phyloP scores from a whole-genome alignment of 1,140 invertebrate species.

The Harlomillsia oculata region DNA sequence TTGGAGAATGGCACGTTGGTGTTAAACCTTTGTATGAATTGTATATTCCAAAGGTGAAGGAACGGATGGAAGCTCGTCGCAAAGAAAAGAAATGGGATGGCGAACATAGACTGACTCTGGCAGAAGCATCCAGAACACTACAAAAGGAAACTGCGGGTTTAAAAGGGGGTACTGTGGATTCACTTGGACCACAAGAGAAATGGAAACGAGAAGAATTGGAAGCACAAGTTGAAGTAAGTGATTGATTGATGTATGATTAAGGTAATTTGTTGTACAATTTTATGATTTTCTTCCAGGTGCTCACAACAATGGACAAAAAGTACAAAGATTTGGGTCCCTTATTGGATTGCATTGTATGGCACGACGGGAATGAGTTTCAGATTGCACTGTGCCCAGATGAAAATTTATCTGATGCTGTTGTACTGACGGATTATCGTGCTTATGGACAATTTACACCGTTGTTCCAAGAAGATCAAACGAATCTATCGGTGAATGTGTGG shows the following conservation, averaged over 20 bases:
- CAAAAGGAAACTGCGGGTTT: conserved; percentile 1
- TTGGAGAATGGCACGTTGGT: conserved; percentile 71
- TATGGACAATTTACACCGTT: conserved; percentile 71
- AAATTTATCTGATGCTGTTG: conserved; percentile 59
- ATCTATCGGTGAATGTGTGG: conserved; percentile 85
- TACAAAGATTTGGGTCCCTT: conserved; percentile 74
- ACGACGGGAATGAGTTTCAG: conserved; percentile 72
- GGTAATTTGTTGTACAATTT: neutral
- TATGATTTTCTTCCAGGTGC: neutral
- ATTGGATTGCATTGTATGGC: conserved; percentile 87
- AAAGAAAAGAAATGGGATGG: conserved; percentile 80
- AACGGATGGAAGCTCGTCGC: conserved; percentile 69
- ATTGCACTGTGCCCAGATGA: conserved; percentile 57
- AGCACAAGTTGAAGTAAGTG: conserved; percentile 70
- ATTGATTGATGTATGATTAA: conserved; percentile 36
- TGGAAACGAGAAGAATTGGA: conserved; percentile 82
- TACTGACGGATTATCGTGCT: conserved; percentile 74
- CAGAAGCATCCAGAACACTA: conserved; percentile 38
- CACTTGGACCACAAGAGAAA: conserved; percentile 50
- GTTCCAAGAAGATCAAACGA: conserved; percentile 66
- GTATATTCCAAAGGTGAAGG: conserved; percentile 71
- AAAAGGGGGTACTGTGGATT: neutral
- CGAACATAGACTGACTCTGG: conserved; percentile 62
- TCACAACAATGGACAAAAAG: conserved; percentile 66
- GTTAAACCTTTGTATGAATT: conserved; percentile 76